These are phyloP conservation scores for Typhlichthys subterraneus DNA, from an alignment of 2,797 vertebrate genomes.

Conservation along the genomic window DNA sequence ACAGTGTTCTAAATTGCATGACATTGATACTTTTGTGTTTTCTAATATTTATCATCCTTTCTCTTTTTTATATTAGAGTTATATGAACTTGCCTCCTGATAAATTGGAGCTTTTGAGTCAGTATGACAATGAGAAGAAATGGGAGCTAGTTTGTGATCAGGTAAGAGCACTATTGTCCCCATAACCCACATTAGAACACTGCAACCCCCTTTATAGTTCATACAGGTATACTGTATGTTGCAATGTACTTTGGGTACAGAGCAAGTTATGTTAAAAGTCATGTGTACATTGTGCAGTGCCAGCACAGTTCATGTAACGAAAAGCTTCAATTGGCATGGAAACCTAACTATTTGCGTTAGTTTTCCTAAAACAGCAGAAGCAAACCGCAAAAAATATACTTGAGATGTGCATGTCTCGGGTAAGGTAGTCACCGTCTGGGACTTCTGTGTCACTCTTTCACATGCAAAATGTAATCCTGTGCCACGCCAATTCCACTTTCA, in stretches of 20 bases:
- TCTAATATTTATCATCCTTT: not conserved
- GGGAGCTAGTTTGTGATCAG: conserved; percentile 97
- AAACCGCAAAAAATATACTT: no score
- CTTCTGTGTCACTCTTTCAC: not conserved
- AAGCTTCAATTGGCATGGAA: conserved; percentile 51
- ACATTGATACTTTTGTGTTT: not conserved
- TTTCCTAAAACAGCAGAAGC: no score
- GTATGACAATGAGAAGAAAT: conserved; percentile 96
- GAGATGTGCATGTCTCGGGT: no score
- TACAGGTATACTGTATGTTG: not conserved
- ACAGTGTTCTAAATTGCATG: no score
- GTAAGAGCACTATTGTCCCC: conserved; percentile 57
- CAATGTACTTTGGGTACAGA: conserved; percentile 16
- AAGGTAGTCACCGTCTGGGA: not conserved
- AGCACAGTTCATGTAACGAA: conserved; percentile 12
- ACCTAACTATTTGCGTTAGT: conserved; percentile 16
- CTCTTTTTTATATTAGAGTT: conserved; percentile 74
- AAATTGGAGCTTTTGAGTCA: conserved; percentile 90
- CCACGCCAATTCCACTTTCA: conserved; percentile 14
- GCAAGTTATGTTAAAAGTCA: conserved; percentile 15
- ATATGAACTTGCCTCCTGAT: conserved; percentile 96
- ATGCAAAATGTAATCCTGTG: conserved; percentile 5
- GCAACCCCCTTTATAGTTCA: conserved; percentile 4
- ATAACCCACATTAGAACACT: not conserved
- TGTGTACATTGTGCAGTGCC: not conserved